phyloP scores from a whole-genome alignment of 2,888 invertebrate genomes.

The Drosophila rellima region DNA sequence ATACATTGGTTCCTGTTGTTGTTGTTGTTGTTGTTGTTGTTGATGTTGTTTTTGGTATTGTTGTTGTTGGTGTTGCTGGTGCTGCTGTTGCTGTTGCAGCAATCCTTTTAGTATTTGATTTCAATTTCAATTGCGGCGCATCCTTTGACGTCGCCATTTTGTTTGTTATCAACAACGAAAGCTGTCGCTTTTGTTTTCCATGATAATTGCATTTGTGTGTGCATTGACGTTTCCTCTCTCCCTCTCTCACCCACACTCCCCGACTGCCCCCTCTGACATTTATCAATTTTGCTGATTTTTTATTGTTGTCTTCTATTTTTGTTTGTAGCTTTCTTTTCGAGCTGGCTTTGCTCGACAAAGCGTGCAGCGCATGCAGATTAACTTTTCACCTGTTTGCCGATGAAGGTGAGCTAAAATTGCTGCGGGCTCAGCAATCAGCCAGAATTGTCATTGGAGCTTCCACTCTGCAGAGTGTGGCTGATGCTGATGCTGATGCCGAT shows the following conservation, averaged over 20 bases:
- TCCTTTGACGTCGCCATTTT: slow-evolving; percentile 76
- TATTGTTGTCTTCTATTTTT: slow-evolving; percentile 24
- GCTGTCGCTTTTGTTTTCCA: slow-evolving; percentile 80
- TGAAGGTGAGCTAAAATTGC: slow-evolving; percentile 25
- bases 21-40: neutral
- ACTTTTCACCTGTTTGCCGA: slow-evolving; percentile 73
- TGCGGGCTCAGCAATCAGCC: slow-evolving; percentile 69
- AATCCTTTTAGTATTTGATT: slow-evolving; percentile 76
- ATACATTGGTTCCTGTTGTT: slow-evolving; percentile 20
- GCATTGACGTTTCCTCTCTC: slow-evolving; percentile 37
- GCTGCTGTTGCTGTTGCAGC: slow-evolving; percentile 45
- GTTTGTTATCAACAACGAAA: slow-evolving; percentile 71
- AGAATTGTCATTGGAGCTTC: slow-evolving; percentile 60
- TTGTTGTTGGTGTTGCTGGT: slow-evolving; percentile 10
- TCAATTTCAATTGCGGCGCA: slow-evolving; percentile 80
- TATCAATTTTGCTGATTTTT: slow-evolving; percentile 75
- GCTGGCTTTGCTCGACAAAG: slow-evolving; percentile 75
- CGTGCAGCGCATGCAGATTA: slow-evolving; percentile 80
- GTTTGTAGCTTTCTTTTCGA: slow-evolving; percentile 30
- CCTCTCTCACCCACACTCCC: neutral
- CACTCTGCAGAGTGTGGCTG: slow-evolving; percentile 26
- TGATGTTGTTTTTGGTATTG: slow-evolving; percentile 14
- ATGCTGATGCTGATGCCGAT: slow-evolving; percentile 30
- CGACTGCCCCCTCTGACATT: slow-evolving; percentile 58
- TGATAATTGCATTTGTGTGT: slow-evolving; percentile 81